Base-by-base conservation (phyloP, 2,888 invertebrate species). In the Andrena minutula region DNA sequence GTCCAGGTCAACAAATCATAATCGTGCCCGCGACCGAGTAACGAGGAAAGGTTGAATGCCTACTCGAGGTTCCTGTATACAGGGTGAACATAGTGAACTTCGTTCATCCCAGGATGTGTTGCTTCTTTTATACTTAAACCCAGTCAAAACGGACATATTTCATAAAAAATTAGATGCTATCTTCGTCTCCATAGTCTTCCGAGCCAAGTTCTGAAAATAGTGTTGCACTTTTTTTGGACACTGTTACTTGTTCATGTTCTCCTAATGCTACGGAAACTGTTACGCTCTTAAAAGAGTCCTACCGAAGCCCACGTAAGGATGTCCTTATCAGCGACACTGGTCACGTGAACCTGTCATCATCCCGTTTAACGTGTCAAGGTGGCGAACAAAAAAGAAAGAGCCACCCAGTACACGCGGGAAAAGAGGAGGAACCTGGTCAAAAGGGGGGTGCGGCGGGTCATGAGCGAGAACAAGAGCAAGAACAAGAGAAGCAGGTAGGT, bases 1-100 rank as follows among this genome's bases (percentile, higher is more conserved):
- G 92, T 92, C 92, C 89, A 86, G 86, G 90, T 88, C 91, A 91
- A 91, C 92, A 91, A 92, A 92, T 92, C 92, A 92, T 92, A 92
- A 92, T 92, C 92, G 91, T 92, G 92, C 90, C 89, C 90, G 90
- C 90, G 88, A 91, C 89, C 87, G 88, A 87, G 90, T 92, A 92
- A 91, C 91, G 90, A 91, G 90, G 86, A 89, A 86, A 89, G 87
- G 78, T 82, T 84, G 87, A 86, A 89, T 89, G 86, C 87, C 88
- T 87, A 86, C 88, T 85, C 86, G 83, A 82, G 80, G 69, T 79
- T 80, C 79, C 69, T 61, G 66, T 53, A 72, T 79, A 81, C 73
- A 68, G 80, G 80, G 80, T 81, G 80, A 35, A 56, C 61, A 23
- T 56, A 56, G 26, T 23, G 20, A 66, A 53, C 56, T 28, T 60